phyloP scores from a whole-genome alignment of 2,797 vertebrate species.

The Sebastes glaucus region DNA sequence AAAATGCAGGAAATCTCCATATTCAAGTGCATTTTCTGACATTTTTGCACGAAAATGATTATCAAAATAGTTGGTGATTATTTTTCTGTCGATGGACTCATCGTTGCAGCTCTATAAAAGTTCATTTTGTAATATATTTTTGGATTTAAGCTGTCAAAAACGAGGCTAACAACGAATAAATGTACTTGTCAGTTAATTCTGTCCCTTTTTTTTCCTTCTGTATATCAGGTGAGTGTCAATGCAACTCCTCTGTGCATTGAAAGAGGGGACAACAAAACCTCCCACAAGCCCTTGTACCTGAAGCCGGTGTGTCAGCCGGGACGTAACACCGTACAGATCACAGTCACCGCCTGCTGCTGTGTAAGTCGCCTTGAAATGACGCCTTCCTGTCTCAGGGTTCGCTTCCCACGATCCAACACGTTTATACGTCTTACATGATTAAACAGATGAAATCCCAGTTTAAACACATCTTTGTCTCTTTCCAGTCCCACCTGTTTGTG shows the following conservation, averaged over 20 bases:
- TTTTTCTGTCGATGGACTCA: too few relatives aligned
- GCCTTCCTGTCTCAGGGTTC: neutral
- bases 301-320: conserved; percentile 97
- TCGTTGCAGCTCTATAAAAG: neutral
- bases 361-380: conserved; percentile 79
- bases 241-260: conserved; percentile 94
- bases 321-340: conserved; percentile 97
- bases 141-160: neutral
- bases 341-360: conserved; percentile 95
- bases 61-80: too few relatives aligned
- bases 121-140: neutral
- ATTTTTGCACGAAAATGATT: too few relatives aligned
- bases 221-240: conserved; percentile 89
- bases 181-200: neutral
- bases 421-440: neutral
- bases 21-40: too few relatives aligned
- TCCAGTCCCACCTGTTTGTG: conserved; percentile 95
- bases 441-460: neutral
- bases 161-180: too few relatives aligned
- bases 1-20: too few relatives aligned
- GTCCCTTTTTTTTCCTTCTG: neutral
- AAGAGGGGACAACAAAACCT: conserved; percentile 96
- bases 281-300: conserved; percentile 95
- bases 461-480: neutral
- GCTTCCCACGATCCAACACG: neutral